Evolutionary conservation across 1,140 invertebrate species (phyloP), one percentile per base, ranked within the genome.

Genomic region (Tribolium madens): DNA sequence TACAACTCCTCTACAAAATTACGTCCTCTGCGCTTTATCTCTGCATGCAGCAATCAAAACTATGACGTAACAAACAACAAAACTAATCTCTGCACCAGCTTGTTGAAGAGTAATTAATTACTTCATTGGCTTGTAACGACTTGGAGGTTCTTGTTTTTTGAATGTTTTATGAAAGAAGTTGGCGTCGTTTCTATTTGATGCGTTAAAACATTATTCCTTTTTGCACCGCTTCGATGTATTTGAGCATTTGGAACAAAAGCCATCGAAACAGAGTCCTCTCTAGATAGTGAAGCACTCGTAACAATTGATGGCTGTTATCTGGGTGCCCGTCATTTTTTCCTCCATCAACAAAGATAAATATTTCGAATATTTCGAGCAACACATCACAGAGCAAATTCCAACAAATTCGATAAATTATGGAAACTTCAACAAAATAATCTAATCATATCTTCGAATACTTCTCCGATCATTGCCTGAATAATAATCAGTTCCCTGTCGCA

Each of bases 381-480:
- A 21, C 52, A 57, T 57, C 52, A 21, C 15, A 64, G 26, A 64
- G 57, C 53, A 13, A 60, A 26, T 60, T 60, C 14, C n/a, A 0
- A 5, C 42, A 31, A 72, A 72, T 72, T 50, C 70, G 26, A 50
- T 52, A 72, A 72, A 72, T 50, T 72, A 50, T 18, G 46, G 46
- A 50, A 13, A 50, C 46, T 72, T 33, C 5, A 26, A 50, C 70
- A 52, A 50, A 72, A 72, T 72, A 72, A 72, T 72, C 70, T 48
- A 72, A 72, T 72, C 70, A 72, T 72, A 72, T 72, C 70, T 72
- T 9, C 18, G 70, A 50, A 48, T 48, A 72, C 42, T 72, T 72
- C 18, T 71, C 0, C 21, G 69, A 26, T 26, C 70, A 72, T 72
- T 52, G 46, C 17, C 10, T 52, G 70, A 72, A 72, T 72, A 72